Base-by-base conservation (phyloP, 2,888 invertebrate genomes). In the Heliconius cydno region DNA sequence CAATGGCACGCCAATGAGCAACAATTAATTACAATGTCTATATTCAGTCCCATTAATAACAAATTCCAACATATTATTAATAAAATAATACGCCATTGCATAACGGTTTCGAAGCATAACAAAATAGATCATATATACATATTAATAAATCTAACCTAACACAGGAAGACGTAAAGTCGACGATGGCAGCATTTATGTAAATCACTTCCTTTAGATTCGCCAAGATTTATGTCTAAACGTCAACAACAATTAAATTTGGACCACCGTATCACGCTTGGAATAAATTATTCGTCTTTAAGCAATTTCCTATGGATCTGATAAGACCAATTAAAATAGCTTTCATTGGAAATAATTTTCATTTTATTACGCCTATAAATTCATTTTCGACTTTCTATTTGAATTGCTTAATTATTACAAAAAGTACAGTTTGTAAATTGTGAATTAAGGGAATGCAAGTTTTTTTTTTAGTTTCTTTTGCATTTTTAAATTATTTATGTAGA, bases 161-260 rank as follows among this genome's bases (percentile, higher is more conserved):
- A 87, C 88, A 88, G 88, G 89, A 91, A 91, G 89, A 89, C 88
- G 89, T 89, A 87, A 88, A 90, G 85, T 86, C 86, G 83, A 86
- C 87, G 89, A 92, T 90, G 88, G 88, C 86, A 88, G 88, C 90
- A 86, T 91, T 93, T 93, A 93, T 94, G 93, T 92, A 94, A 93
- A 93, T 93, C 87, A 89, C 90, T 93, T 93, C 92, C 94, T 90
- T 86, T 90, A 91, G 91, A 92, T 92, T 91, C 88, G 86, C 88
- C 83, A 87, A 91, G 93, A 94, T 94, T 94, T 92, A 93, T 92
- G 91, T 88, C 88, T 90, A 86, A 87, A 85, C 88, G 91, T 92
- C 91, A 91, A 88, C 91, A 92, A 93, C 92, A 94, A 94, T 94
- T 94, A 93, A 94, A 93, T 92, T 92, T 91, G 90, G 90, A 90